A percentile compares a stretch with the other conserved stretches of the same genome.
Evolutionary conservation across 2,888 invertebrate genomes (phyloP).

Genomic region (Mesoligia furuncula): DNA sequence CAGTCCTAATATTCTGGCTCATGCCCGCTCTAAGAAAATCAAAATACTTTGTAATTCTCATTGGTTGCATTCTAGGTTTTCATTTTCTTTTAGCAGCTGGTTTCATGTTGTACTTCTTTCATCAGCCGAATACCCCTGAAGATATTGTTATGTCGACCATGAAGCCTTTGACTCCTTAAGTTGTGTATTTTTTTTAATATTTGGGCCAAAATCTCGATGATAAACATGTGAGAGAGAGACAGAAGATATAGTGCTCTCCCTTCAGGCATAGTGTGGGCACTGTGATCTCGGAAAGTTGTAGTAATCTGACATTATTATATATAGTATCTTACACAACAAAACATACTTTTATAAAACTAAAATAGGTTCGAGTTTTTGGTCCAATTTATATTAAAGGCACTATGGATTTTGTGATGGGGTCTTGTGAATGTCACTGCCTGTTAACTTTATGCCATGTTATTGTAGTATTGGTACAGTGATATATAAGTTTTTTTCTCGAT

Average conservation of each 20-base stretch:
- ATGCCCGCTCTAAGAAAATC: slow-evolving; percentile 93
- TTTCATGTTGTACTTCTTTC: slow-evolving; percentile 96
- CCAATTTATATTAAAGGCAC: slow-evolving; percentile 25
- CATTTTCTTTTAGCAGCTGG: slow-evolving; percentile 96
- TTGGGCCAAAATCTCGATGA: slow-evolving; percentile 6
- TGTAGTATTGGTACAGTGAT: slow-evolving; percentile 47
- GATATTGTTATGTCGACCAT: slow-evolving; percentile 65
- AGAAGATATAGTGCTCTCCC: not conserved
- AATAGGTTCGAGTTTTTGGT: slow-evolving; percentile 12
- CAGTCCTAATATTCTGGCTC: slow-evolving; percentile 95
- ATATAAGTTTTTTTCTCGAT: slow-evolving; percentile 26
- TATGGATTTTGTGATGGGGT: slow-evolving; percentile 31
- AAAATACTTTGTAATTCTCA: slow-evolving; percentile 85
- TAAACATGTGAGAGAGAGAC: not conserved
- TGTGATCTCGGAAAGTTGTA: not conserved
- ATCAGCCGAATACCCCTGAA: slow-evolving; percentile 85
- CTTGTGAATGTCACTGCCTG: slow-evolving; percentile 6
- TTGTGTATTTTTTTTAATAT: slow-evolving; percentile 14
- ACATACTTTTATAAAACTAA: not conserved
- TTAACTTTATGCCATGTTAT: slow-evolving; percentile 24
- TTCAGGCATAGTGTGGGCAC: not conserved
- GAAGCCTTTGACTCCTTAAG: slow-evolving; percentile 57
- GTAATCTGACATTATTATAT: not conserved
- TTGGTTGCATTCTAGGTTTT: slow-evolving; percentile 92
- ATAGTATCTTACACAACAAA: no score